These are phyloP conservation scores for Hirtodrosophila cameraria DNA, from an alignment of 2,888 invertebrate species.

Conservation along the genomic window DNA sequence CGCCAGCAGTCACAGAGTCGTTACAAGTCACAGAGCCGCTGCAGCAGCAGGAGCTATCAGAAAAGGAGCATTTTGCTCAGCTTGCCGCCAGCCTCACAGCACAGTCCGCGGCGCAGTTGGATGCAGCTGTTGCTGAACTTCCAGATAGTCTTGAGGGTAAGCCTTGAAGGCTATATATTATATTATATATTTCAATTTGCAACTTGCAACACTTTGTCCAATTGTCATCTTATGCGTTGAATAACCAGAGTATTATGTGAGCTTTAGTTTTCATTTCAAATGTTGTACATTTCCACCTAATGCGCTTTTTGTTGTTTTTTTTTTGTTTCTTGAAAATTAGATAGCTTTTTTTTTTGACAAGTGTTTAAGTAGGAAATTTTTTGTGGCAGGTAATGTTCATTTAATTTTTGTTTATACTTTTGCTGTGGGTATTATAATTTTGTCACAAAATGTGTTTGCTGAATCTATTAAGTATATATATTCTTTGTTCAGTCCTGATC, in stretches of 20 bases:
- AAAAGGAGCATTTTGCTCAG: no score
- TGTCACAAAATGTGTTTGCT: no score
- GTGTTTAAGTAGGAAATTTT: slow-evolving; percentile 23
- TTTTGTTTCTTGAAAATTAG: slow-evolving; percentile 9
- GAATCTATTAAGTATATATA: no score
- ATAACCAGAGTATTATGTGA: no score
- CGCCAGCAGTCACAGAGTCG: slow-evolving; percentile 11
- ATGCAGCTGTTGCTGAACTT: slow-evolving; percentile 68
- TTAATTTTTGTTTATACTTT: no score
- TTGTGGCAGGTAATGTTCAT: slow-evolving; percentile 18
- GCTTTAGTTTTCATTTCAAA: no score
- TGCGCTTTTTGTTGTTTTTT: slow-evolving; percentile 6
- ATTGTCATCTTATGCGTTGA: no score
- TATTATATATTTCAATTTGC: no score
- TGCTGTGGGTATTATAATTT: no score
- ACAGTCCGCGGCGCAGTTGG: slow-evolving; percentile 2
- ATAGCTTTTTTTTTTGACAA: slow-evolving; percentile 26
- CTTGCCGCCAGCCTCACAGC: slow-evolving; percentile 10
- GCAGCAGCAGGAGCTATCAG: slow-evolving; percentile 11
- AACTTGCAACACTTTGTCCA: no score
- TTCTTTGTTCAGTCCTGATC: no score
- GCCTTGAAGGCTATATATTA: neutral
- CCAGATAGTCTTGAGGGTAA: slow-evolving; percentile 80
- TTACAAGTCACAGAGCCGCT: slow-evolving; percentile 7
- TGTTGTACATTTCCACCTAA: no score